phyloP scores from a whole-genome alignment of 2,797 vertebrate genomes.

The Anguilla megastoma region DNA sequence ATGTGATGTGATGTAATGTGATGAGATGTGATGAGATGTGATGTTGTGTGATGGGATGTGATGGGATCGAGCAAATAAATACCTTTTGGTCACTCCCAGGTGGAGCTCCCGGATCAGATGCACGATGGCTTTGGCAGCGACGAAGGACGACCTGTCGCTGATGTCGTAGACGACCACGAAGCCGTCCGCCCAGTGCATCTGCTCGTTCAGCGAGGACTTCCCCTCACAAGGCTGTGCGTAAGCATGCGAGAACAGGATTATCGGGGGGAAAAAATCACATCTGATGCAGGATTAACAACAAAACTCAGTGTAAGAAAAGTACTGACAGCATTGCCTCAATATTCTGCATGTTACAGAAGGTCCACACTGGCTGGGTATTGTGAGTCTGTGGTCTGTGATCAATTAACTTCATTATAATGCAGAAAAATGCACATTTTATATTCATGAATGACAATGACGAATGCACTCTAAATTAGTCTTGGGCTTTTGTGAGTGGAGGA shows the following conservation, averaged over 20 bases:
- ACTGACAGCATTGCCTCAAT: not conserved
- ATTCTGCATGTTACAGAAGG: not conserved
- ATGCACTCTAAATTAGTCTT: not conserved
- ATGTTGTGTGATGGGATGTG: not conserved
- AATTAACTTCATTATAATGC: not conserved
- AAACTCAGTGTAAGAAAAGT: not conserved
- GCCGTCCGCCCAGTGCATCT: constrained; percentile 84
- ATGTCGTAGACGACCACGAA: constrained; percentile 87
- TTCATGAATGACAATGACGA: not conserved
- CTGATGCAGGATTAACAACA: not conserved
- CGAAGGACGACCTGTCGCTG: constrained; percentile 81
- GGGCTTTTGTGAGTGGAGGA: not conserved
- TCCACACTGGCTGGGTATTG: not conserved
- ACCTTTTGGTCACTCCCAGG: constrained; percentile 75
- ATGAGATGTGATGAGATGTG: too few species aligned
- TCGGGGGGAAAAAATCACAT: not conserved
- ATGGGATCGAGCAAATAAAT: constrained; percentile 37
- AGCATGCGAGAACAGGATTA: not conserved
- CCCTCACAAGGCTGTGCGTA: constrained; percentile 65
- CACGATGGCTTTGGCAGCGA: constrained; percentile 78
- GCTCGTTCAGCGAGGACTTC: constrained; percentile 70
- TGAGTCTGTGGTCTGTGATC: not conserved
- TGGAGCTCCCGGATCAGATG: constrained; percentile 78
- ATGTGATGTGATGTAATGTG: too few species aligned
- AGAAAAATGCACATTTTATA: not conserved